Percentiles rank a stretch among this genome's conserved stretches.
Evolutionary conservation across 2,888 invertebrate genomes (phyloP).

Genomic region (Drosophila suboccidentalis): DNA sequence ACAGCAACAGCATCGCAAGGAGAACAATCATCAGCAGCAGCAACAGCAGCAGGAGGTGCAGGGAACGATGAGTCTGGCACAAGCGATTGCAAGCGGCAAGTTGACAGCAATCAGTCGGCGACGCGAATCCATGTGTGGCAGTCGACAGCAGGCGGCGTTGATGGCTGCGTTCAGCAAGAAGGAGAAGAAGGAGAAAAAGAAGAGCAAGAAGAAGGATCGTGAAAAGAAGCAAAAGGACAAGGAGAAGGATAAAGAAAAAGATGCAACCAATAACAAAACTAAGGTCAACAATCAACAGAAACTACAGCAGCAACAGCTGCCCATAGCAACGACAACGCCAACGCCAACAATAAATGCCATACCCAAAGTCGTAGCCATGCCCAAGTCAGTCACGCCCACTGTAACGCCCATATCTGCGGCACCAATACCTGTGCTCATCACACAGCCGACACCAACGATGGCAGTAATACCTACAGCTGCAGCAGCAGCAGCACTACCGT

Average conservation of each 20-base stretch:
- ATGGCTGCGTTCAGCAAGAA: constrained; percentile 64
- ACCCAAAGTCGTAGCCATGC: constrained; percentile 9
- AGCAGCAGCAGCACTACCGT: constrained; percentile 10
- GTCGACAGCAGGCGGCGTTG: constrained; percentile 64
- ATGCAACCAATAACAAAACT: constrained; percentile 26
- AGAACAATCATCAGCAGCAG: constrained; percentile 62
- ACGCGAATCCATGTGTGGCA: constrained; percentile 74
- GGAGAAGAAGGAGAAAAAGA: constrained; percentile 72
- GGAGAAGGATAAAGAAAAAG: constrained; percentile 56
- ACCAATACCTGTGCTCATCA: constrained; percentile 68
- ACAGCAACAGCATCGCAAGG: constrained; percentile 66
- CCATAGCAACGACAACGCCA: constrained; percentile 12
- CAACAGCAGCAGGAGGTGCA: constrained; percentile 33
- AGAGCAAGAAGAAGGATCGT: constrained; percentile 63
- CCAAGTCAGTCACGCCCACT: constrained; percentile 22
- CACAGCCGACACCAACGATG: constrained; percentile 51
- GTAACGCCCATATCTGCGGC: constrained; percentile 47
- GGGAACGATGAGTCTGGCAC: constrained; percentile 58
- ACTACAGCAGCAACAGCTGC: constrained; percentile 13
- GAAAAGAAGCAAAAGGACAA: constrained; percentile 57
- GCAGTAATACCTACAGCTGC: constrained; percentile 18
- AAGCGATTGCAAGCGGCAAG: constrained; percentile 68
- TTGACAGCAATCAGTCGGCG: constrained; percentile 66
- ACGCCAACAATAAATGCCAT: constrained; percentile 5
- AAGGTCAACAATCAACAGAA: constrained; percentile 53